Conservation (phyloP, 2,113 vertebrate genomes). For the Thunnus thynnus region DNA sequence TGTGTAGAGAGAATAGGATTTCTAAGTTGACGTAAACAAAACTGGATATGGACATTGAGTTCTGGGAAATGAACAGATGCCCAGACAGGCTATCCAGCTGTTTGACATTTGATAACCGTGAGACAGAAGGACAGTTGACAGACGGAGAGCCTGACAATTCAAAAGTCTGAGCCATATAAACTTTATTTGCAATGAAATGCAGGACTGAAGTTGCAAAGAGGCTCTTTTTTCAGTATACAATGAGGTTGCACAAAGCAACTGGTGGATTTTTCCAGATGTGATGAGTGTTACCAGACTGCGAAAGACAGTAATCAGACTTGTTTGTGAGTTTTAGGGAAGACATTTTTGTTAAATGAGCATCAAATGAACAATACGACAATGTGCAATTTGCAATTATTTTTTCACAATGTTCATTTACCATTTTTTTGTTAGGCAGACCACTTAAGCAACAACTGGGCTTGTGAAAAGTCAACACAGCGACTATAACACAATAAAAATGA, state of each 20-base stretch:
- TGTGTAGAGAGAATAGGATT: slow-evolving; percentile 46
- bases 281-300: neutral
- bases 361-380: too few relatives aligned
- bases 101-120: slow-evolving; percentile 77
- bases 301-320: neutral
- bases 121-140: slow-evolving; percentile 46
- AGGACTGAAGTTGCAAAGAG: slow-evolving; percentile 4
- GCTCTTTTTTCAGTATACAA: neutral
- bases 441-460: too few relatives aligned
- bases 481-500: too few relatives aligned
- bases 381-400: too few relatives aligned
- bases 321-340: too few relatives aligned
- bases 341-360: too few relatives aligned
- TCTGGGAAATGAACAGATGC: slow-evolving; percentile 74
- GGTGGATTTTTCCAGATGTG: slow-evolving; percentile 35
- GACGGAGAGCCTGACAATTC: slow-evolving; percentile 15
- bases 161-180: slow-evolving; percentile 3
- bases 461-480: too few relatives aligned
- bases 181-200: slow-evolving; percentile 32
- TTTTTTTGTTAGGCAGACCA: too few relatives aligned
- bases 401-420: too few relatives aligned
- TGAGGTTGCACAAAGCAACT: slow-evolving; percentile 14
- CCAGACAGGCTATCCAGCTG: slow-evolving; percentile 75
- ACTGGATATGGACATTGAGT: slow-evolving; percentile 48
- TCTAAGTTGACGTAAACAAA: slow-evolving; percentile 67